Base-by-base conservation (phyloP, 2,888 invertebrate species). In the Vandiemenella viatica region DNA sequence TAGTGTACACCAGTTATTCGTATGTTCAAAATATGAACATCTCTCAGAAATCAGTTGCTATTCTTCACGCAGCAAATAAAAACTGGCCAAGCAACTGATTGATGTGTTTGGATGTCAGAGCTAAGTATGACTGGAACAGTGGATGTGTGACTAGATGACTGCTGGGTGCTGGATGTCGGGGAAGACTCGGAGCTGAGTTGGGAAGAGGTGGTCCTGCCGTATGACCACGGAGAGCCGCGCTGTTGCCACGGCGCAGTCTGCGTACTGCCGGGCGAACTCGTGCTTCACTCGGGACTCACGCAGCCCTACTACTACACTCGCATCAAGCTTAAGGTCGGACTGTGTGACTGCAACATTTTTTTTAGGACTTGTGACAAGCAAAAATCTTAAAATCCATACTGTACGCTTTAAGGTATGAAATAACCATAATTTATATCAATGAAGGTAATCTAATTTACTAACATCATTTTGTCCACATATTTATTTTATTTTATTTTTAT, bases 141-240 rank as follows among this genome's bases (percentile, higher is more conserved):
- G 7, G 18, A 5, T 45, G 19, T 37, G n/a, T 26, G 10, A 13
- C 4, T 48, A 54, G 53, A 55, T 48, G 54, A 55, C 32, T 53
- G 54, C 47, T 55, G 55, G 55, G 21, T 51, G 45, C 3, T 52
- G 20, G 13, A 17, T n/a, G 10, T 7, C 6, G 38, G 13, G 1
- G 41, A 37, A 5, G 32, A 19, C 5, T 40, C 19, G 37, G 37
- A 46, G 17, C 17, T 26, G 8, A 32, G 18, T 18, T 54, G 53
- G 54, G 10, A 22, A 20, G 53, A 54, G 45, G 17, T 50, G 6
- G 20, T 10, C 10, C 42, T 55, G 40, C 50, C 52, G 1, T 55
- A 55, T 20, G 55, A 55, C 37, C 55, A 52, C 16, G 53, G 55
- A 5, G 53, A 55, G 43, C 55, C 55, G 7, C 47, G 55, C n/a